Conservation (phyloP, 2,113 vertebrate species). For the Microtus richardsoni region DNA sequence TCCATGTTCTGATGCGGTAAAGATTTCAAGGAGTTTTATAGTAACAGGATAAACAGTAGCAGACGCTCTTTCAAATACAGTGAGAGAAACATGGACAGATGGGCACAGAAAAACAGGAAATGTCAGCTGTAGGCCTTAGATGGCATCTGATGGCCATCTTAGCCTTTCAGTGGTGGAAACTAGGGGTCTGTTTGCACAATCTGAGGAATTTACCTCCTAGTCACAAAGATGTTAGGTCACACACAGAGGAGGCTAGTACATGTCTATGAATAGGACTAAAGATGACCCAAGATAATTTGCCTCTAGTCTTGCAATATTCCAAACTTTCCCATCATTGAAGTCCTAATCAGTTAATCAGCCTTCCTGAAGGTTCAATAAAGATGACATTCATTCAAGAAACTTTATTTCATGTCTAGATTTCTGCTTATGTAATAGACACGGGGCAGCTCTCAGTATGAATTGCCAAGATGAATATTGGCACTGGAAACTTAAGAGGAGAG, state of each 20-base stretch:
- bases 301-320: not conserved
- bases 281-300: not conserved
- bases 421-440: not conserved
- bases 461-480: not conserved
- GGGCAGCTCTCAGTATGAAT: not conserved
- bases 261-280: not conserved
- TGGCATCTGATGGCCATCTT: not conserved
- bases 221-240: not conserved
- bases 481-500: not conserved
- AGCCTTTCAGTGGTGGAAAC: not conserved
- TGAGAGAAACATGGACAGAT: not conserved
- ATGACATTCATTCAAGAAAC: not conserved
- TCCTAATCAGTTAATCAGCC: not conserved
- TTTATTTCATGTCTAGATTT: not conserved
- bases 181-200: not conserved
- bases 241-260: not conserved
- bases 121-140: not conserved
- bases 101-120: not conserved
- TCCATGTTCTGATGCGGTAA: not conserved
- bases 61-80: not conserved
- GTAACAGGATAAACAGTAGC: not conserved
- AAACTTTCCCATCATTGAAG: not conserved
- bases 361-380: not conserved
- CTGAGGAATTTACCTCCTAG: not conserved
- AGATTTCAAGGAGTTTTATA: not conserved